Evolutionary conservation across 2,113 vertebrate species (phyloP).

Genomic region (Dissostichus mawsoni): DNA sequence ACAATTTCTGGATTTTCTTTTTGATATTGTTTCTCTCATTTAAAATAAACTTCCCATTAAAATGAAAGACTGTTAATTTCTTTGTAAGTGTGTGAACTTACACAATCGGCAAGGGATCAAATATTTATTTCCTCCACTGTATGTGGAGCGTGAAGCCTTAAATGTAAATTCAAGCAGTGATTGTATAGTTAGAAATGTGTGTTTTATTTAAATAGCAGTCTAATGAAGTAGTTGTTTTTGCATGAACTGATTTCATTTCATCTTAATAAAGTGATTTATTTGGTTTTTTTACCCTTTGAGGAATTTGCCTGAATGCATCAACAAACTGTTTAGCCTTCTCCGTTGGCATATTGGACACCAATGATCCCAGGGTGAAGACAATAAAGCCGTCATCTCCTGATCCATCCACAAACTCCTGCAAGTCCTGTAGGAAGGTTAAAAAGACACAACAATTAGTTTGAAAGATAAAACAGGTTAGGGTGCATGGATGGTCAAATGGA

Average conservation of each 20-base stretch:
- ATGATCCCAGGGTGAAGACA: constrained; percentile 95
- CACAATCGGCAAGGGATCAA: too few relatives aligned
- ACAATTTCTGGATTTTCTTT: too few relatives aligned
- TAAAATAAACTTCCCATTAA: too few relatives aligned
- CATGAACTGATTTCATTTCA: neutral
- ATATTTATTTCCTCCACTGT: too few relatives aligned
- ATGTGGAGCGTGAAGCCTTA: neutral
- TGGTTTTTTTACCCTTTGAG: constrained; percentile 88
- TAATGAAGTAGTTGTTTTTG: neutral
- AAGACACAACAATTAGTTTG: neutral
- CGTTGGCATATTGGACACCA: constrained; percentile 89
- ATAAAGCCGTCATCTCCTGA: constrained; percentile 94
- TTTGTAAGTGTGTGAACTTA: too few relatives aligned
- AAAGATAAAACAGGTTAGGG: neutral
- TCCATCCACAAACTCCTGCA: constrained; percentile 89
- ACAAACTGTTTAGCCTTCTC: constrained; percentile 87
- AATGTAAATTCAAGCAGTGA: neutral
- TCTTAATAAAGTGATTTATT: neutral
- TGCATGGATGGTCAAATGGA: neutral
- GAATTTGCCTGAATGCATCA: constrained; percentile 88
- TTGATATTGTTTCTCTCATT: too few relatives aligned
- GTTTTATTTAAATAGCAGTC: neutral
- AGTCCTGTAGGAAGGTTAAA: constrained; percentile 84
- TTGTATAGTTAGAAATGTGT: neutral
- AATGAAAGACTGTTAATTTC: too few relatives aligned